Base-by-base conservation (phyloP, 2,113 vertebrate species). In the Hippocampus barbouri region DNA sequence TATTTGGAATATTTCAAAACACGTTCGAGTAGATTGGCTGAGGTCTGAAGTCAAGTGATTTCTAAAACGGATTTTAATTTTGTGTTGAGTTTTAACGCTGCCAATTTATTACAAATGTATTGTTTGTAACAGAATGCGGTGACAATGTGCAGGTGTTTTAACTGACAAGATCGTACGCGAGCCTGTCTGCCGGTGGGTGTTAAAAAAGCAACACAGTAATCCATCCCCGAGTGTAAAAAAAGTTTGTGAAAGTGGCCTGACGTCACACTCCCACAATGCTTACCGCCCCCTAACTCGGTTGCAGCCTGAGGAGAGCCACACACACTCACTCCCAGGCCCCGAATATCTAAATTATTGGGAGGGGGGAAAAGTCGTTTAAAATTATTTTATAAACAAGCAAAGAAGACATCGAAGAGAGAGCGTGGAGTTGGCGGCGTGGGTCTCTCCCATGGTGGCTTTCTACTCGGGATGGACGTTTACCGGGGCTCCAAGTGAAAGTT, bases 211-310 rank as follows among this genome's bases (percentile, higher is more conserved):
- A 57, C 25, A 38, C 78, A 84, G 80, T 75, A 60, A 57, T 8
- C 73, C 79, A 80, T 72, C 54, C 69, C 65, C 60, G 41, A 23
- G 38, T 45, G 63, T 69, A 76, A 72, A 68, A 71, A 79, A 76
- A 88, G 87, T 92, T 92, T 87, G 91, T 91, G 90, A 93, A 93
- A 91, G 90, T 93, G 91, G 72, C 83, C 79, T 94, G 92, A 94
- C 93, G 93, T 94, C 93, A 94, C 92, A 87, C 92, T 93, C 92
- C 91, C 92, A 93, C 91, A 93, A 93, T 92, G 91, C 93, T 90
- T 86, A 91, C 91, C 93, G 93, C 93, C 90, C 92, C 92, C 91
- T 84, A 92, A 89, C 90, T 92, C 81, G 76, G 87, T 88, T 87
- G 92, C 90, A 92, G 92, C 91, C 89, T 83, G 91, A 91, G 87